phyloP scores from a whole-genome alignment of 1,140 invertebrate genomes.

The Cydia splendana region DNA sequence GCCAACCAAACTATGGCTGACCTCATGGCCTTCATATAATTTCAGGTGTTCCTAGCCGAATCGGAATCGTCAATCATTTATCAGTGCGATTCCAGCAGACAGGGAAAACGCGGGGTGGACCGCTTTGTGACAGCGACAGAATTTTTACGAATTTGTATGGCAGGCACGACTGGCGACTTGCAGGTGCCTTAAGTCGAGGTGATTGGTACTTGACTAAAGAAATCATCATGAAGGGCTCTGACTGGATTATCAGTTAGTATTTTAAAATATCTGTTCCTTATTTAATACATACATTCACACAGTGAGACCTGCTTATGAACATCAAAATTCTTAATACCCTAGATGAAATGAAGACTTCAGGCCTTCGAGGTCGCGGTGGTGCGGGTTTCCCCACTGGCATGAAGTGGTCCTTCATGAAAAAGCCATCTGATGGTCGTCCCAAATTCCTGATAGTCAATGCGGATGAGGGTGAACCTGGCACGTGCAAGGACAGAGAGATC shows the following conservation, averaged over 20 bases:
- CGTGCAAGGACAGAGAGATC: slow-evolving; percentile 99
- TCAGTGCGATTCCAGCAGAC: slow-evolving; percentile 78
- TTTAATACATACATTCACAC: neutral
- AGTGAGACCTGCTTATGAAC: neutral
- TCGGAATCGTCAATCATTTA: slow-evolving; percentile 62
- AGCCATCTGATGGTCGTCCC: slow-evolving; percentile 97
- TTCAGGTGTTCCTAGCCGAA: slow-evolving; percentile 43
- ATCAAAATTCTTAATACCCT: slow-evolving; percentile 32
- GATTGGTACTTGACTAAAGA: slow-evolving; percentile 99
- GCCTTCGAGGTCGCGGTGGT: slow-evolving; percentile 96
- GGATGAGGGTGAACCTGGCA: slow-evolving; percentile 99
- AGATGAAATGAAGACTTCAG: slow-evolving; percentile 97
- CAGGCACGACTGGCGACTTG: slow-evolving; percentile 97
- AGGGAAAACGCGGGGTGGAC: slow-evolving; percentile 83
- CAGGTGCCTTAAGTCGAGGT: slow-evolving; percentile 94
- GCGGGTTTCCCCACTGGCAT: slow-evolving; percentile 99
- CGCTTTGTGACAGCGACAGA: slow-evolving; percentile 94
- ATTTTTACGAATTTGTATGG: slow-evolving; percentile 99
- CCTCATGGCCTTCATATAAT: neutral
- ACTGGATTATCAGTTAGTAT: slow-evolving; percentile 95
- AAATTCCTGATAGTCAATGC: slow-evolving; percentile 99
- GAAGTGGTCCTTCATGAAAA: slow-evolving; percentile 99
- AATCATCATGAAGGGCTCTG: slow-evolving; percentile 95
- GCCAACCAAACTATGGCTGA: neutral
- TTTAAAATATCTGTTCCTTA: neutral